phyloP scores from a whole-genome alignment of 2,797 vertebrate genomes.

The Acanthurus tractus region DNA sequence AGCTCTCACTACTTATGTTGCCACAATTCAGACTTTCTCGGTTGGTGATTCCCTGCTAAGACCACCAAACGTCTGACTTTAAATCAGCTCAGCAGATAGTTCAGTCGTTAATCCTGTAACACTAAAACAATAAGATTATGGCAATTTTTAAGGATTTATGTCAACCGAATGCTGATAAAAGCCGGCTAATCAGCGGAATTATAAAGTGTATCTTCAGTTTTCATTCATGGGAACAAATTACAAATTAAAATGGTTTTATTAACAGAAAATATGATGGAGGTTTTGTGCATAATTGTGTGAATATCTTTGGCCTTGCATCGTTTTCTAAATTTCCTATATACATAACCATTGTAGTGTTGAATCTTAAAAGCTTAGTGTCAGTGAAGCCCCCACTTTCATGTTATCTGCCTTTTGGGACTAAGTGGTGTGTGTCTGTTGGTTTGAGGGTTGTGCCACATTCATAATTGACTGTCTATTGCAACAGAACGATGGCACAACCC shows the following conservation, averaged over 20 bases:
- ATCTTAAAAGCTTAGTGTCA: background rate
- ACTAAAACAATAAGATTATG: background rate
- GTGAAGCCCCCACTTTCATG: background rate
- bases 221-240: background rate
- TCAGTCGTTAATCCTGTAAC: background rate
- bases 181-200: background rate
- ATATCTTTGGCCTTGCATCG: background rate
- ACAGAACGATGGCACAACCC: slow-evolving; percentile 21
- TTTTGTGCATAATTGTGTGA: background rate
- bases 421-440: slow-evolving; percentile 7
- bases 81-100: background rate
- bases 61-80: background rate
- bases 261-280: background rate
- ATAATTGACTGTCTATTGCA: slow-evolving; percentile 22
- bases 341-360: background rate
- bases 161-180: background rate
- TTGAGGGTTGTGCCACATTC: slow-evolving; percentile 24
- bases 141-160: background rate
- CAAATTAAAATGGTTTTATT: background rate
- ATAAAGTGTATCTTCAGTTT: background rate
- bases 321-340: background rate
- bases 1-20: background rate
- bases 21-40: background rate
- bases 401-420: slow-evolving; percentile 4
- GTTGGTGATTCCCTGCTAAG: background rate